Conservation (phyloP, 2,113 vertebrate genomes). For the Mustelus asterias region DNA sequence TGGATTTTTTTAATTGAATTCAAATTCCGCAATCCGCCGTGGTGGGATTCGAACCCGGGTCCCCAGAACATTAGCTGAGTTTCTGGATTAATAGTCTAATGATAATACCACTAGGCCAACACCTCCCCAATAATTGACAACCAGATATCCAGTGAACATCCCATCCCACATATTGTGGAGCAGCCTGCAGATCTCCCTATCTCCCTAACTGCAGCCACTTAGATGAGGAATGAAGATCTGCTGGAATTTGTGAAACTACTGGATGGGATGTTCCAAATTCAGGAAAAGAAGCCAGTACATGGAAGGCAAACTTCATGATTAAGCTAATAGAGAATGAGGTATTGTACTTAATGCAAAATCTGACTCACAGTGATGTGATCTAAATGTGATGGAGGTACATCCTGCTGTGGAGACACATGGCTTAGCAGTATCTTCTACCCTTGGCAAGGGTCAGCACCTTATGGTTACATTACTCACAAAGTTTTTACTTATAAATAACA, state of each 20-base stretch:
- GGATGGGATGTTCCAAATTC: not conserved
- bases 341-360: not conserved
- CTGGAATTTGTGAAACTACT: not conserved
- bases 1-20: too few species aligned
- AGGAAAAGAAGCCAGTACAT: not conserved
- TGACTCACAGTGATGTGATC: not conserved
- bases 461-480: not conserved
- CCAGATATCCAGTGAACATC: too few species aligned
- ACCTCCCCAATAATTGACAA: too few species aligned
- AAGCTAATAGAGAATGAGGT: not conserved
- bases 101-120: too few species aligned
- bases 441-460: not conserved
- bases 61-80: too few species aligned
- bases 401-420: not conserved
- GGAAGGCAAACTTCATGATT: not conserved
- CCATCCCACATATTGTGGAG: not conserved
- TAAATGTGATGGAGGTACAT: not conserved
- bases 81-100: too few species aligned
- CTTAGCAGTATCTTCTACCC: not conserved
- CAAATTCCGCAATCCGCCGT: too few species aligned
- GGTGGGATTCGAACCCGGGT: too few species aligned
- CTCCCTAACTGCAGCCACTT: not conserved
- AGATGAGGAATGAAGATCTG: not conserved
- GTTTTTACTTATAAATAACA: conserved; percentile 28
- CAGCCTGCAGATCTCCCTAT: not conserved